Percentiles rank a stretch among this genome's conserved stretches.
These are phyloP conservation scores for Actenoides lindsayi DNA, from an alignment of 2,113 vertebrate species.

Conservation along the genomic window DNA sequence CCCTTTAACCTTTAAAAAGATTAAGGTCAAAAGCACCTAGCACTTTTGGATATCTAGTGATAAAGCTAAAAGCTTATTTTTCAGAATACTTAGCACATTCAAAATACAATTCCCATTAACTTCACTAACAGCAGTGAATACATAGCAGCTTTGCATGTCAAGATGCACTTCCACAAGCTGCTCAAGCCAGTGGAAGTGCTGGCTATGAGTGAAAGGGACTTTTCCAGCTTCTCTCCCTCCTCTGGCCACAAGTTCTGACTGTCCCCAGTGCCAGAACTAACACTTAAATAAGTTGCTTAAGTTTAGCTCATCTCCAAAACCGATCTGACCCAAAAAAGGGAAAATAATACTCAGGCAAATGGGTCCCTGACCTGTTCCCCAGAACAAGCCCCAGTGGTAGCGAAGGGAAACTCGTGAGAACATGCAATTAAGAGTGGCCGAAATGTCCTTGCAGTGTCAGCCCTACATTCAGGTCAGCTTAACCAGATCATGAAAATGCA, in stretches of 20 bases:
- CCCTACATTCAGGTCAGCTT: conserved; percentile 55
- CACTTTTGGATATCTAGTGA: neutral
- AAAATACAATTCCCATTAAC: neutral
- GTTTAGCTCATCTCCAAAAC: neutral
- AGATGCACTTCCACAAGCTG: neutral
- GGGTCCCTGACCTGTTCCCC: neutral
- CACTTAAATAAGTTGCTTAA: neutral
- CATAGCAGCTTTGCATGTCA: neutral
- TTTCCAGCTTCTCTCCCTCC: neutral
- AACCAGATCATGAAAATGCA: conserved; percentile 29
- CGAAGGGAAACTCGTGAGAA: neutral
- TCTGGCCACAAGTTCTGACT: neutral
- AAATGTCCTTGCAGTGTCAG: conserved; percentile 26
- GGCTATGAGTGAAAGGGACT: neutral
- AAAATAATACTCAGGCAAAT: neutral
- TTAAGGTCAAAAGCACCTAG: neutral
- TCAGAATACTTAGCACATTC: neutral
- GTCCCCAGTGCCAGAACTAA: neutral
- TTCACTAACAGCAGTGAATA: conserved; percentile 1
- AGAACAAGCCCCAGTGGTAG: neutral
- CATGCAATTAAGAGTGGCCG: neutral
- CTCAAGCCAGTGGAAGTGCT: neutral
- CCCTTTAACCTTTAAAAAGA: neutral
- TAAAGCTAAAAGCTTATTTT: neutral
- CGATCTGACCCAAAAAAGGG: neutral